phyloP scores from a whole-genome alignment of 2,113 vertebrate species.

The Phaethornis superciliosus region DNA sequence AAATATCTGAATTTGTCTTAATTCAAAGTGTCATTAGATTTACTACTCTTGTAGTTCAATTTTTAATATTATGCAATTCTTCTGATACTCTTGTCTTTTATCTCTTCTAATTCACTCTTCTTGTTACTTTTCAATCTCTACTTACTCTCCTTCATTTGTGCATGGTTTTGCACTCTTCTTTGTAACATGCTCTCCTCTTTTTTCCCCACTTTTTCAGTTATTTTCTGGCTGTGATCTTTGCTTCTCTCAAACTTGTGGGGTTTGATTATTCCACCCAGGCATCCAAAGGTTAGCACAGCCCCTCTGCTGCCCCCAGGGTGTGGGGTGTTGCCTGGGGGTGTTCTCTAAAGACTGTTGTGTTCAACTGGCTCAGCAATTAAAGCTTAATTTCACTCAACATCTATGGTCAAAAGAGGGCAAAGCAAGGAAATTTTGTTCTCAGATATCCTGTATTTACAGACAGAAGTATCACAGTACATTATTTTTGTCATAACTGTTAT shows the following conservation, averaged over 20 bases:
- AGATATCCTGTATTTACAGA: neutral
- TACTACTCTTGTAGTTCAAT: neutral
- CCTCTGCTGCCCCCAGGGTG: accelerated
- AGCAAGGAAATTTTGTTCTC: neutral
- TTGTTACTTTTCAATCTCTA: neutral
- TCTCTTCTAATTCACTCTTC: neutral
- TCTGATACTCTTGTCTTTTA: neutral
- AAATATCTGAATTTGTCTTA: conserved; percentile 12
- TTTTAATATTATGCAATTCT: neutral
- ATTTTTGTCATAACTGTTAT: neutral
- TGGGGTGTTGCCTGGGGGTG: accelerated
- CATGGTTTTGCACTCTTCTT: neutral
- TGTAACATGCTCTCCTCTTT: accelerated
- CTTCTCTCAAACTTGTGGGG: neutral
- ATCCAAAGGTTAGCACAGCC: neutral
- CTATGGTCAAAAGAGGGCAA: neutral
- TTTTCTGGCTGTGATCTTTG: neutral
- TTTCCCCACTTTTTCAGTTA: neutral
- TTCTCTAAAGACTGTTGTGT: neutral
- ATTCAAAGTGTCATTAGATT: conserved; percentile 9
- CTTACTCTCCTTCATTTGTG: neutral
- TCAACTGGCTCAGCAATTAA: neutral
- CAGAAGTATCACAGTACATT: neutral
- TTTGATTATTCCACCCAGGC: neutral
- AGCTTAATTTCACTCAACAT: neutral